These are phyloP conservation scores for Lepidonotus clava DNA, from an alignment of 2,888 invertebrate genomes.

Conservation along the genomic window DNA sequence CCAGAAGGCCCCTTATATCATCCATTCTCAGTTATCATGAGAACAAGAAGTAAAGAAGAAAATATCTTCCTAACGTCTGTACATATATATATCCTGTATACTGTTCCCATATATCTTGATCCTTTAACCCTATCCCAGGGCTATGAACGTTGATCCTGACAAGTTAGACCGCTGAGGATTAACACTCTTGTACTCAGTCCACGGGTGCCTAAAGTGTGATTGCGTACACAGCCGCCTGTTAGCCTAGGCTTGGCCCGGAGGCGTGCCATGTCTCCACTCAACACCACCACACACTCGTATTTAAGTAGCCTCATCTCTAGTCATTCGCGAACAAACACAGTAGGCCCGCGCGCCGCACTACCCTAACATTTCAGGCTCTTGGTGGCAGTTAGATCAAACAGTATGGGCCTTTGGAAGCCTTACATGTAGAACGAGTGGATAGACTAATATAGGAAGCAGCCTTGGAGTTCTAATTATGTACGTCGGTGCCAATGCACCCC, in stretches of 20 bases:
- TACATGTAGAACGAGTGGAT: neutral
- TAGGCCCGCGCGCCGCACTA: neutral
- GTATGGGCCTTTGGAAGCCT: neutral
- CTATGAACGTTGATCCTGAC: neutral
- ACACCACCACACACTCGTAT: neutral
- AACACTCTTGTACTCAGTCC: neutral
- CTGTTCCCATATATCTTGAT: neutral
- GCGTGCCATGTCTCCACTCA: neutral
- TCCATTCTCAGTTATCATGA: too few species aligned
- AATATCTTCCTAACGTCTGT: neutral
- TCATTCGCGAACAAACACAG: neutral
- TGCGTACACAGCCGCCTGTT: neutral
- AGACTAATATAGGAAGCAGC: neutral
- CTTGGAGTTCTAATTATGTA: neutral
- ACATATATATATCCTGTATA: too few species aligned
- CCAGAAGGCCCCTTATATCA: too few species aligned
- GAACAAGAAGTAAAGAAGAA: neutral
- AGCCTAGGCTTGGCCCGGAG: too few species aligned
- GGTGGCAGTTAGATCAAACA: neutral
- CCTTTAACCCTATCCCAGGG: neutral
- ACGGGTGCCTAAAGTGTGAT: neutral
- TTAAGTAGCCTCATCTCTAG: slow-evolving; percentile 3
- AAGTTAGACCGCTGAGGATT: neutral
- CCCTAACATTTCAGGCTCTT: neutral
- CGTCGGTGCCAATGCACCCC: neutral